Evolutionary conservation across 2,113 vertebrate species (phyloP), one percentile per base, ranked within the genome.

Genomic region (Balaeniceps rex): DNA sequence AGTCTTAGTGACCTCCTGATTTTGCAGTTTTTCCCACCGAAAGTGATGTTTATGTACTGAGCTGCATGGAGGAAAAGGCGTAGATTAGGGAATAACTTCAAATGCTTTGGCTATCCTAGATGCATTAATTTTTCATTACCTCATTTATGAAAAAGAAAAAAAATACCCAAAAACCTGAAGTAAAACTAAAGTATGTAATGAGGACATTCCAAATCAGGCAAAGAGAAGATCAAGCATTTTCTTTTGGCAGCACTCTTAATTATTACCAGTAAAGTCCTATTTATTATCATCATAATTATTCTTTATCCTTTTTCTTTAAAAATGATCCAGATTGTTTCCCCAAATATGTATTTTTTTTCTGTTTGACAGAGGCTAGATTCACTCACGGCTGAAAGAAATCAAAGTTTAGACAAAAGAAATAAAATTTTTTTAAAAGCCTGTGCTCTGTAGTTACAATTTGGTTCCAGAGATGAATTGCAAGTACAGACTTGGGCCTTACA

Each of bases 51-150:
- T 95, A 96, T 90, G 66, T 83, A 72, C 79, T 69, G 49, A 75
- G 49, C 26, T 85, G 81, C 70, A 44, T 19, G 5, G 36, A 92
- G 68, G 60, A 71, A 91, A 95, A 61, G n/a, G 72, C 1, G 5
- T 3, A 83, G 72, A 82, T 55, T 16, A 88, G 63, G 87, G 91
- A 96, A 94, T 88, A 75, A 92, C 71, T 97, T 97, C 88, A 97
- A 97, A 96, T 54, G 19, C 47, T 92, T 94, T 74, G 60, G 58
- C 60, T 96, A 83, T 90, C 76, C 83, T 87, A 87, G 81, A 80
- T 82, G 19, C 46, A 95, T 95, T 97, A 87, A 95, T 96, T 97
- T 96, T 96, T 92, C 92, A 92, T 88, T 86, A 87, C 36, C 44
- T 97, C 84, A 90, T 95, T 91, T 89, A 83, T 29, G 3, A 88